Evolutionary conservation across 2,797 vertebrate genomes (phyloP).

Genomic region (Eutrigla gurnardus): DNA sequence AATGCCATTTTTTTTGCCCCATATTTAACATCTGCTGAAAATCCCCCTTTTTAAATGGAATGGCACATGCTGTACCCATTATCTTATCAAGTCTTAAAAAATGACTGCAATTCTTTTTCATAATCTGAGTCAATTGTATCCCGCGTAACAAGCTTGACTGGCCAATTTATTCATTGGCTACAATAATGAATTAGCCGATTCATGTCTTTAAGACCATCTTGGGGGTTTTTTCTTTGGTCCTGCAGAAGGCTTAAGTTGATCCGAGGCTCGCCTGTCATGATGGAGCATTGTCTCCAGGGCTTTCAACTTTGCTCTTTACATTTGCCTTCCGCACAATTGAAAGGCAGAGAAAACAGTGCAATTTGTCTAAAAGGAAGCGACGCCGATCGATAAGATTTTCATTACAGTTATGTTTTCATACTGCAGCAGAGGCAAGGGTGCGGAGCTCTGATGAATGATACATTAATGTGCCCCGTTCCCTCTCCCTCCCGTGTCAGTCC

Average conservation of each 20-base stretch:
- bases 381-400: slow-evolving; percentile 85
- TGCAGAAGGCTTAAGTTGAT: slow-evolving; percentile 35
- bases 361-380: slow-evolving; percentile 84
- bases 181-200: slow-evolving; percentile 15
- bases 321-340: slow-evolving; percentile 71
- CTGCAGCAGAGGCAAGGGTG: slow-evolving; percentile 70
- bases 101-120: background rate
- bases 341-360: slow-evolving; percentile 74
- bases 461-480: slow-evolving; percentile 69
- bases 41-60: slow-evolving; percentile 26
- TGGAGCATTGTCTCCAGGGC: slow-evolving; percentile 60
- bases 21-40: slow-evolving; percentile 23
- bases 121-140: slow-evolving; percentile 26
- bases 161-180: slow-evolving; percentile 29
- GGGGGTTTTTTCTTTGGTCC: background rate
- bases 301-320: slow-evolving; percentile 73
- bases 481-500: slow-evolving; percentile 48
- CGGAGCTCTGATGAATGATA: slow-evolving; percentile 80
- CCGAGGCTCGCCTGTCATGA: slow-evolving; percentile 47
- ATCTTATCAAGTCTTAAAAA: slow-evolving; percentile 21
- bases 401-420: slow-evolving; percentile 87
- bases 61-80: slow-evolving; percentile 28
- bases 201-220: background rate
- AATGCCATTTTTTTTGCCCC: slow-evolving; percentile 11
- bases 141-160: slow-evolving; percentile 24